Base-by-base conservation (phyloP, 2,113 vertebrate species). In the Geococcyx californianus region DNA sequence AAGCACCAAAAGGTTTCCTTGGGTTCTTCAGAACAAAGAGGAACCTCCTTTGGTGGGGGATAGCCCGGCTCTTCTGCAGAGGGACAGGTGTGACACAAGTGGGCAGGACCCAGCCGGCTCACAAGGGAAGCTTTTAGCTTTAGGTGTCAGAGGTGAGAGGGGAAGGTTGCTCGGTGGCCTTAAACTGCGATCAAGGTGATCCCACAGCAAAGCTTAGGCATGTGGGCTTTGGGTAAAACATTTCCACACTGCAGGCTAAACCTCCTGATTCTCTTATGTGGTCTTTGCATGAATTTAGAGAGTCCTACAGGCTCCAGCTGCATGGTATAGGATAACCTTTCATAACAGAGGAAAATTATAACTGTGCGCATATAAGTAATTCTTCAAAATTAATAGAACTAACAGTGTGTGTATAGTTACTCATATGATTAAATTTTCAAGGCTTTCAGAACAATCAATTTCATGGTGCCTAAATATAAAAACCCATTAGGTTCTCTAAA, bases 391-490 rank as follows among this genome's bases (percentile, higher is more conserved):
- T 93, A 93, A 90, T 45, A 86, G 54, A 91, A 88, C 68, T 84
- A 95, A 91, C 67, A 66, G 72, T 72, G 78, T 90, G 92, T 95
- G 47, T 93, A 74, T 86, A 90, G 87, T 70, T 90, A 81, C 38
- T 88, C 85, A 56, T 56, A 94, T 26, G 85, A 96, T 92, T 90
- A 93, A 86, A 93, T 96, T 92, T 94, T 93, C 56, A 67, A 92
- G 91, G 86, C 93, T 89, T 90, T 92, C 13, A 29, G 93, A 96
- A 90, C 86, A 93, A 87, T 92, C 80, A 34, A 58, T 89, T 89
- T 95, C 66, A 93, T 78, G 59, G 64, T 90, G 83, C 85, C 88
- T 91, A 95, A 97, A 93, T 90, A 96, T 94, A 95, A 96, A 96
- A 94, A 84, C 26, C 10, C 44, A 83, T 94, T 93, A 89, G 83